Conservation (phyloP, 2,113 vertebrate species). For the Pyxicephalus adspersus region DNA sequence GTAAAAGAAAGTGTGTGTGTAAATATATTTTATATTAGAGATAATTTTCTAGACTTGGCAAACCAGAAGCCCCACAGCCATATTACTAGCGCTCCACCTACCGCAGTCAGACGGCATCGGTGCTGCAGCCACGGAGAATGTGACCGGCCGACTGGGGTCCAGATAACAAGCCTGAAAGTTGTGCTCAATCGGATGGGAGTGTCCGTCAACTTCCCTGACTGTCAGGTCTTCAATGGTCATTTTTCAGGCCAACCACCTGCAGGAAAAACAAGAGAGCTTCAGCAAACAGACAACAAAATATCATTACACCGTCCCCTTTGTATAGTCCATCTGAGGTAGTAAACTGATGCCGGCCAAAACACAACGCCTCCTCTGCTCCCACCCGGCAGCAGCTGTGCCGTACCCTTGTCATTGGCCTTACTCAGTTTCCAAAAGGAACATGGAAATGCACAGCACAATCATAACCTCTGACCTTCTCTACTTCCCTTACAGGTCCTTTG, state of each 20-base stretch:
- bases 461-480: background rate
- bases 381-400: background rate
- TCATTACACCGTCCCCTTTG: background rate
- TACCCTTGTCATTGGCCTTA: background rate
- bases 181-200: slow-evolving; percentile 66
- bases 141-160: slow-evolving; percentile 73
- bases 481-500: background rate
- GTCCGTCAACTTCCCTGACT: slow-evolving; percentile 74
- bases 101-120: slow-evolving; percentile 95
- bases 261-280: background rate
- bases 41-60: background rate
- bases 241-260: slow-evolving; percentile 71
- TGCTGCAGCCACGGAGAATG: slow-evolving; percentile 90
- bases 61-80: too few species aligned
- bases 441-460: background rate
- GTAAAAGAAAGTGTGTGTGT: too few species aligned
- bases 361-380: background rate
- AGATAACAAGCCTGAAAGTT: slow-evolving; percentile 70
- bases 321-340: too few species aligned
- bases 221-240: slow-evolving; percentile 82
- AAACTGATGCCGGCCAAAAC: background rate
- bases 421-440: background rate
- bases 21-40: too few species aligned
- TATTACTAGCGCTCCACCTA: too few species aligned
- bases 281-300: background rate